These are phyloP conservation scores for Cetonia aurata DNA, from an alignment of 2,888 invertebrate genomes.

Conservation along the genomic window DNA sequence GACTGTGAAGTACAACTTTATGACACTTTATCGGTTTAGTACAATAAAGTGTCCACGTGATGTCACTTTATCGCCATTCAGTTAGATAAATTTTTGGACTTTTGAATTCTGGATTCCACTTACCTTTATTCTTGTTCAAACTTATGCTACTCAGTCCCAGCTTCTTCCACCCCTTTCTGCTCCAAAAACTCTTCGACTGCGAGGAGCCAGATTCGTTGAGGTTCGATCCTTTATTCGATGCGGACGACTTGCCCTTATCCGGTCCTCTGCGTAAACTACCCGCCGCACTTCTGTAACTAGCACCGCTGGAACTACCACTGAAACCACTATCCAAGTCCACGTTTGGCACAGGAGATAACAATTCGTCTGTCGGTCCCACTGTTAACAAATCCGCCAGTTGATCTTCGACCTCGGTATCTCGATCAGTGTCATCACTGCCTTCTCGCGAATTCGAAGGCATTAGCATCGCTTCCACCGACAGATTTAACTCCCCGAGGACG, in stretches of 20 bases:
- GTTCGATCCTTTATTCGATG: conserved; percentile 46
- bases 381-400: conserved; percentile 76
- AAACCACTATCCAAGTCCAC: conserved; percentile 84
- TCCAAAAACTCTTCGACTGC: conserved; percentile 73
- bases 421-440: conserved; percentile 73
- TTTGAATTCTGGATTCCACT: too few species aligned
- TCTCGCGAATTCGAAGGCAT: conserved; percentile 81
- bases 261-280: conserved; percentile 72
- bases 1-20: too few species aligned
- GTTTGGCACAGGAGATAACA: conserved; percentile 75
- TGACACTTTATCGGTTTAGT: too few species aligned
- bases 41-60: too few species aligned
- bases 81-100: too few species aligned
- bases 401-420: conserved; percentile 73
- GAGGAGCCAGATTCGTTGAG: conserved; percentile 51
- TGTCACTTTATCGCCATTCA: too few species aligned
- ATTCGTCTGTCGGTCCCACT: conserved; percentile 79
- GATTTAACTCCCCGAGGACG: conserved; percentile 87
- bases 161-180: conserved; percentile 84
- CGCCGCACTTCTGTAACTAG: conserved; percentile 75
- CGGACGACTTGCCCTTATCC: conserved; percentile 64
- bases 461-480: conserved; percentile 89
- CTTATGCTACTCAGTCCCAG: conserved; percentile 80
- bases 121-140: conserved; percentile 77
- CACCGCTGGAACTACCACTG: conserved; percentile 86